Base-by-base conservation (phyloP, 2,113 vertebrate genomes). In the Oryzias javanicus region DNA sequence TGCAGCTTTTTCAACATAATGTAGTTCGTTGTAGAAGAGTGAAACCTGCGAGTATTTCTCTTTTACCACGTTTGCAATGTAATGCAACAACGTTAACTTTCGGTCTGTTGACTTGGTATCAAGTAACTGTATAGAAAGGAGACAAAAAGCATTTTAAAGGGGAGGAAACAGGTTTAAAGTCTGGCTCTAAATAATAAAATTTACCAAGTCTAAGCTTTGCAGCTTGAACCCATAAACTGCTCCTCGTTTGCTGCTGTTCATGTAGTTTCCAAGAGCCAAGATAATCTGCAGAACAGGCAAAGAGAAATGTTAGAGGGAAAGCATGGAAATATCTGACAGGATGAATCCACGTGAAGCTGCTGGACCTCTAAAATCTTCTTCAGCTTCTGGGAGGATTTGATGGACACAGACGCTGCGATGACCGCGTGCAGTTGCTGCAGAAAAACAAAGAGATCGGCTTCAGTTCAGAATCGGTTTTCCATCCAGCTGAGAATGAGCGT, bases 201-300 rank as follows among this genome's bases (percentile, higher is more conserved):
- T 89, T 54, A 96, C 97, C 94, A 99, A 78, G 87, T 99, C 97
- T 80, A 99, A 93, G 82, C 97, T 98, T 78, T 98, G 97, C 40
- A 99, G 94, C 70, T 98, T 98, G 76, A 99, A 99, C n/a, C 97
- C 97, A 16, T 99, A 99, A 27, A 99, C 97, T 0, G 97, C 96
- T 80, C 97, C 97, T 79, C 97, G 89, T 69, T 98, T 99, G 84
- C 97, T 98, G 92, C 97, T 99, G 86, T 99, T 99, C 97, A 99
- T 99, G 83, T 99, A 99, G 89, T 99, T 99, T 44, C 97, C 97
- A 4, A 99, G 94, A 2, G 97, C 97, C 91, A 99, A 81, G 70
- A 99, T 98, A 67, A 99, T 98, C 97, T 99, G 84, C 14, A 41
- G 13, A 27, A 58, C 12, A 63, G 27, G 4, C 2, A 10, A 51